phyloP scores from a whole-genome alignment of 2,888 invertebrate genomes.

The Euphydryas editha region DNA sequence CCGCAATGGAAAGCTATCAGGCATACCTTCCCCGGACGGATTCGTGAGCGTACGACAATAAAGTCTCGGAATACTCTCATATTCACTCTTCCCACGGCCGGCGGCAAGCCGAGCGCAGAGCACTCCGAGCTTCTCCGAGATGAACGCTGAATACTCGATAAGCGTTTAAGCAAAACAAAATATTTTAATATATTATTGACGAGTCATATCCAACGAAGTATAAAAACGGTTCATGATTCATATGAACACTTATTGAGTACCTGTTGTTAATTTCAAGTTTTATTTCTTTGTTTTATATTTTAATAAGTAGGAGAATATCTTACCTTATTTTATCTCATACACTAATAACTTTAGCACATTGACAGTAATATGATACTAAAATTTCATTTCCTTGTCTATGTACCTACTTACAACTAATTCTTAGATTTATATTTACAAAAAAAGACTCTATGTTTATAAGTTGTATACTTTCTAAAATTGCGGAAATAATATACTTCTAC shows the following conservation, averaged over 20 bases:
- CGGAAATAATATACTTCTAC: no score
- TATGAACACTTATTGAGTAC: neutral
- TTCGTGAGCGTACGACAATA: slow-evolving; percentile 31
- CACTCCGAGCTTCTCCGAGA: neutral
- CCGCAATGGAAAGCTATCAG: slow-evolving; percentile 2
- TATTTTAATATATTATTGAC: slow-evolving; percentile 1
- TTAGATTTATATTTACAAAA: no score
- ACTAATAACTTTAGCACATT: no score
- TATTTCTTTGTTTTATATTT: no score
- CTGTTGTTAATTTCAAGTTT: neutral
- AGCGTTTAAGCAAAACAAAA: slow-evolving; percentile 1
- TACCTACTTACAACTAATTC: no score
- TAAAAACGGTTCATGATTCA: neutral
- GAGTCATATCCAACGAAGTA: neutral
- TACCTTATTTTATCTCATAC: no score
- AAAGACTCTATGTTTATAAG: no score
- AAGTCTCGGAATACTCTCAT: slow-evolving; percentile 26
- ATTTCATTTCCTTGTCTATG: no score
- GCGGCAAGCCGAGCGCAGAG: neutral
- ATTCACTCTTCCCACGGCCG: slow-evolving; percentile 22
- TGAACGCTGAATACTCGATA: slow-evolving; percentile 1
- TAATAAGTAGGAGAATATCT: no score
- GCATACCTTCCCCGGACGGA: slow-evolving; percentile 22
- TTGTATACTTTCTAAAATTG: no score
- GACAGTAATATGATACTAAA: no score